Percentiles rank a stretch among this genome's conserved stretches.
Evolutionary conservation across 2,797 vertebrate genomes (phyloP).

Genomic region (Macroramphosus scolopax): DNA sequence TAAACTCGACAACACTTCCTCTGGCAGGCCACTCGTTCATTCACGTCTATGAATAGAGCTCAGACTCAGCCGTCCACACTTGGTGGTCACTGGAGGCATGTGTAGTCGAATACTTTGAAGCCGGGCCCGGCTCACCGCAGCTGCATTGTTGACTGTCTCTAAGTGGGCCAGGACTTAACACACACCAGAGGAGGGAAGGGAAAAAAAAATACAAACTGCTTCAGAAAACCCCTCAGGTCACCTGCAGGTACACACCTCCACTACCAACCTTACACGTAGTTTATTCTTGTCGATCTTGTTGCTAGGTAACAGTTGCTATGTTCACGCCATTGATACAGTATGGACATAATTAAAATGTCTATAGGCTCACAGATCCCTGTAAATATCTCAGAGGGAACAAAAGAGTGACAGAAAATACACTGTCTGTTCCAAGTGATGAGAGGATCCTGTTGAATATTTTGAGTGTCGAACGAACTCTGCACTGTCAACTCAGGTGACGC

Average conservation of each 20-base stretch:
- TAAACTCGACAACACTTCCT: constrained; percentile 60
- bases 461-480: too few species aligned
- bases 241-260: constrained; percentile 69
- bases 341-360: constrained; percentile 75
- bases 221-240: constrained; percentile 56
- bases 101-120: constrained; percentile 78
- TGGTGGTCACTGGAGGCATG: constrained; percentile 76
- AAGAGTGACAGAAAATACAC: constrained; percentile 13
- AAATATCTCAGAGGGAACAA: constrained; percentile 21
- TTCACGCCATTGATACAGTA: constrained; percentile 71
- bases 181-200: constrained; percentile 27
- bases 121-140: constrained; percentile 63
- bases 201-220: constrained; percentile 18
- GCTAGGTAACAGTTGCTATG: constrained; percentile 81
- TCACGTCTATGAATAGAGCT: constrained; percentile 80
- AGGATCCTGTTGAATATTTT: too few species aligned
- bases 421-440: too few species aligned
- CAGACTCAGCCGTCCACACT: constrained; percentile 71
- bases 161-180: constrained; percentile 61
- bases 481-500: too few species aligned
- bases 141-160: constrained; percentile 73
- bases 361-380: constrained; percentile 37
- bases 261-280: constrained; percentile 74
- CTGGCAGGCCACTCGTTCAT: constrained; percentile 75
- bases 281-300: constrained; percentile 78